phyloP scores from a whole-genome alignment of 2,888 invertebrate genomes.

The Caenorhabditis sp. region DNA sequence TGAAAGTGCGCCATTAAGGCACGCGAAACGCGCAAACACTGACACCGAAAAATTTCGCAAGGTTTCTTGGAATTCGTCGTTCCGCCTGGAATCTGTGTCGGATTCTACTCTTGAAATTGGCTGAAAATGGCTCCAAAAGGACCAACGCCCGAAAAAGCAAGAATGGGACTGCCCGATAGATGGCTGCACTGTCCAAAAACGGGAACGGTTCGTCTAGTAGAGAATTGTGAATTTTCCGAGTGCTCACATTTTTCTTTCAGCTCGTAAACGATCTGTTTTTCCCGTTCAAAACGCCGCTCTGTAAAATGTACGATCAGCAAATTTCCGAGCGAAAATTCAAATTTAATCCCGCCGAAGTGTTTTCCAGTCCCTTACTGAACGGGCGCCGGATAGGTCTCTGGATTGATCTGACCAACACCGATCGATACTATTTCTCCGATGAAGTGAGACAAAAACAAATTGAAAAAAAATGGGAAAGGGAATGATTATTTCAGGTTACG shows the following conservation, averaged over 20 bases:
- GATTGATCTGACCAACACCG: conserved; percentile 97
- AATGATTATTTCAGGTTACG: conserved; percentile 83
- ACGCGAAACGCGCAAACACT: conserved; percentile 35
- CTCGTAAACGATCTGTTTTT: conserved; percentile 89
- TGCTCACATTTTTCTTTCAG: conserved; percentile 54
- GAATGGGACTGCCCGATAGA: conserved; percentile 83
- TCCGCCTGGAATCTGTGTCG: conserved; percentile 11
- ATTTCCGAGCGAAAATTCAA: conserved; percentile 87
- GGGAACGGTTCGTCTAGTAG: conserved; percentile 83
- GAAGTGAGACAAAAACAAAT: conserved; percentile 85
- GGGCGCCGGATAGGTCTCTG: conserved; percentile 91
- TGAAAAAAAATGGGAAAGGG: not conserved
- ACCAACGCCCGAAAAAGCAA: conserved; percentile 74
- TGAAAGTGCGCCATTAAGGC: not conserved
- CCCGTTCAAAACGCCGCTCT: conserved; percentile 95
- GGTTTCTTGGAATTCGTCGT: not conserved
- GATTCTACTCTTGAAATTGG: conserved; percentile 15
- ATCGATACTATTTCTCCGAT: conserved; percentile 92
- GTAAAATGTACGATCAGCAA: conserved; percentile 90
- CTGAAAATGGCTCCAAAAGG: conserved; percentile 63
- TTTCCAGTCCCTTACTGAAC: conserved; percentile 83
- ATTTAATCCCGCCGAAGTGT: conserved; percentile 93
- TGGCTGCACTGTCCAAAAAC: conserved; percentile 85
- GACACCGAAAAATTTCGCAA: conserved; percentile 1
- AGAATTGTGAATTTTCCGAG: conserved; percentile 54